Evolutionary conservation across 2,797 vertebrate genomes (phyloP), one percentile per base, ranked within the genome.

Genomic region (Anguilla megastoma): DNA sequence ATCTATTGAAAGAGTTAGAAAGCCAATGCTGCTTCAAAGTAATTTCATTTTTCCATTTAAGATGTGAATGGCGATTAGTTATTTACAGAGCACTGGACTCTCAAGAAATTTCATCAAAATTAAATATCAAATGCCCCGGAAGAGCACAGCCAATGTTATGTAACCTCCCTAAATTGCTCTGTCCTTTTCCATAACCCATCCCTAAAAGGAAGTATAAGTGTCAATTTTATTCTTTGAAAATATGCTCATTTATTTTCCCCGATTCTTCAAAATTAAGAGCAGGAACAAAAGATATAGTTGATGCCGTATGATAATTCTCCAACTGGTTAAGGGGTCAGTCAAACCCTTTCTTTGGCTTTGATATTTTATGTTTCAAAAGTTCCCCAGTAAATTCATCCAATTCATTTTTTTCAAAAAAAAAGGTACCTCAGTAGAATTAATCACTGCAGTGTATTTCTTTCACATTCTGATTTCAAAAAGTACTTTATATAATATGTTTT

Each of bases 31-130:
- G 30, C 10, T 2, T 74, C 9, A 74, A 74, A 36, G 69, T 5
- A 74, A 74, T 74, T 74, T 74, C 3, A 74, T 74, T 74, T 74
- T 74, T 33, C 69, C 27, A 74, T 74, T 30, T 74, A 8, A 74
- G 27, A 36, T 74, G 30, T 14, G 30, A 30, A 74, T 74, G 69
- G 60, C n/a, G 0, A 66, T 24, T 66, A 24, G 60, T 16, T 30
- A 74, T 30, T 74, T 74, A 74, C 10, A 74, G 69, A 33, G 27
- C 30, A 27, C 69, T 74, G 74, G 74, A 79, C 16, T 45, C 14
- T 45, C 6, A 45, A 41, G 30, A 74, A 30, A 74, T 74, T 36
- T 12, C 24, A 69, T 69, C 63, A 69, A 33, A 74, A 30, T 74
- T 36, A 30, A 74, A 74, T 12, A 74, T 1, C 27, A 74, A 33